Percentiles rank a stretch among this genome's conserved stretches.
Evolutionary conservation across 2,113 vertebrate genomes (phyloP).

Genomic region (Penelope pileata): DNA sequence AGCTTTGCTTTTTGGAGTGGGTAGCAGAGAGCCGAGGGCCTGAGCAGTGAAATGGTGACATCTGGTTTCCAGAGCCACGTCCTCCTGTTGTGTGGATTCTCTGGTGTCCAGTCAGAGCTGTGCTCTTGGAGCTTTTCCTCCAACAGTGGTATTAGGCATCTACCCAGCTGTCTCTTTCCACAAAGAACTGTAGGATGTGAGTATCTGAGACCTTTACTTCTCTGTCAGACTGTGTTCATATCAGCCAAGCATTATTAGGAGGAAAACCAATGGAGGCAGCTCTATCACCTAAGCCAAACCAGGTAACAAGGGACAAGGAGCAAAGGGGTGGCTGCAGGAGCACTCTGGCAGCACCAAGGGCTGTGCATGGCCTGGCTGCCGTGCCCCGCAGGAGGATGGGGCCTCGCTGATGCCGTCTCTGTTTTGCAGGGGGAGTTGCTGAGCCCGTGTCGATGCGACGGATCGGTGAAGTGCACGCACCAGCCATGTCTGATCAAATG

Average conservation of each 20-base stretch:
- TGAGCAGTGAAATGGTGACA: not conserved
- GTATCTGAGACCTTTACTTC: not conserved
- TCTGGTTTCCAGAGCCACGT: not conserved
- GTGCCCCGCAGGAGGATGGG: not conserved
- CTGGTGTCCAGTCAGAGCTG: not conserved
- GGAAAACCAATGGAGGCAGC: not conserved
- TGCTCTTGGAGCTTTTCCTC: not conserved
- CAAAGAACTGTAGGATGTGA: not conserved
- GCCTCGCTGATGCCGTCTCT: not conserved
- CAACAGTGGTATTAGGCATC: not conserved
- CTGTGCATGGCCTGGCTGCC: not conserved
- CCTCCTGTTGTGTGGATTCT: not conserved
- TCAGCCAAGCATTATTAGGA: not conserved
- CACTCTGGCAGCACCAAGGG: not conserved
- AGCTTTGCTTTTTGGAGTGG: not conserved
- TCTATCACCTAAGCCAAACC: not conserved
- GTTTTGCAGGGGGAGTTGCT: constrained; percentile 92
- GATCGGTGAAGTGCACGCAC: constrained; percentile 96
- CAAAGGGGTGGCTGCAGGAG: not conserved
- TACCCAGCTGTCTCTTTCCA: not conserved
- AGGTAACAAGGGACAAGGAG: not conserved
- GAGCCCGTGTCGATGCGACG: constrained; percentile 95
- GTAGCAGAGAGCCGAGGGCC: not conserved
- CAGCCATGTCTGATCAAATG: constrained; percentile 99
- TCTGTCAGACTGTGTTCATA: not conserved